Base-by-base conservation (phyloP, 2,888 invertebrate genomes). In the Drosophila affinis region DNA sequence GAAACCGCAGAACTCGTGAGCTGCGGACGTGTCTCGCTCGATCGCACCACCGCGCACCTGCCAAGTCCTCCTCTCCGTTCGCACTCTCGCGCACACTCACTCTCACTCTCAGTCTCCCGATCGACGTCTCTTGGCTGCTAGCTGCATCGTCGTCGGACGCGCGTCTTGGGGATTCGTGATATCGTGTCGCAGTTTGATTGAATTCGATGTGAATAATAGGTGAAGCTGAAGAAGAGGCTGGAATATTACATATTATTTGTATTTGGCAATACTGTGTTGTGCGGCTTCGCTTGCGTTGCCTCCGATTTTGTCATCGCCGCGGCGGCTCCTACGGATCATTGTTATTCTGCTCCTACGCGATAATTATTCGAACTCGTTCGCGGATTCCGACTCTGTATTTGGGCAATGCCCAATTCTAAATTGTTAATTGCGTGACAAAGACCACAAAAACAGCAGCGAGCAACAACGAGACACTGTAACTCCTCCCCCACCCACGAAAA, bases 11-110 rank as follows among this genome's bases (percentile, higher is more conserved):
- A 89, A 89, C 88, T 89, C 89, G 89, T 83, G 79, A 90, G 87
- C 88, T 85, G 76, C 89, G 88, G 90, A 91, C 91, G 91, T 90
- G 87, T 89, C 80, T 81, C 84, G 78, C 84, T 84, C 77, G 85
- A 84, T 69, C 81, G 78, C 75, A 78, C 72, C 78, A 78, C 72
- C 78, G 74, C 73, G 75, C 77, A 72, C 77, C 59, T 65, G 63
- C 56, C n/a, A 52, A 47, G 9, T 29, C 29, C 29, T 29, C 29
- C 9, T 76, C 44, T 70, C 18, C 44, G 53, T 61, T 10, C 52
- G 64, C 18, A 45, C 57, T 76, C 59, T 59, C 27, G 18, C 62
- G 45, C 10, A 29, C 18, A 44, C 51, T 61, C 54, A n/a, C 14
- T 39, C 39, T 39, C 44, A 59, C 32, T 46, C 21, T 32, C 32